These are phyloP conservation scores for Microtus pennsylvanicus DNA, from an alignment of 2,113 vertebrate species.

Conservation along the genomic window DNA sequence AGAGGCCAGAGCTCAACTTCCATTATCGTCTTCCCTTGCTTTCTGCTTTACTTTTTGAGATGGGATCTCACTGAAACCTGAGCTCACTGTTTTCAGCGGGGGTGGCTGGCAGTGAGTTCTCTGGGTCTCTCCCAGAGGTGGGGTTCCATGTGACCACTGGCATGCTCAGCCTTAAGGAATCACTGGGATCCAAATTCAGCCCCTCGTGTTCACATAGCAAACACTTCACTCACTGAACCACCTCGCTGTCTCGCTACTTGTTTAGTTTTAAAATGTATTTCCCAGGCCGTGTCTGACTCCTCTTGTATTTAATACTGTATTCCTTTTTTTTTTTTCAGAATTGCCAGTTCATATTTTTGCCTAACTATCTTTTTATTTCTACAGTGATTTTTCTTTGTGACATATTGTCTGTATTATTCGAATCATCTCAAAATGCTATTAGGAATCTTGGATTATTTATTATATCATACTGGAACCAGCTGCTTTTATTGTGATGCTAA, in stretches of 20 bases:
- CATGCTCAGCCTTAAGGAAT: background rate
- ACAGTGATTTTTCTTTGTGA: background rate
- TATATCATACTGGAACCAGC: background rate
- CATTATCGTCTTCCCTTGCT: background rate
- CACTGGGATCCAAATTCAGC: too few species aligned
- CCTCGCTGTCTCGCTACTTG: background rate
- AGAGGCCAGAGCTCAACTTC: too few species aligned
- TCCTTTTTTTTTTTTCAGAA: background rate
- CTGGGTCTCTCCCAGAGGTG: background rate
- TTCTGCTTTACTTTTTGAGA: background rate
- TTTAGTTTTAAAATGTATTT: constrained; percentile 18
- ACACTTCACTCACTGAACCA: too few species aligned
- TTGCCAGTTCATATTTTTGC: background rate
- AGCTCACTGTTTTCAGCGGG: background rate
- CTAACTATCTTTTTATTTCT: constrained; percentile 25
- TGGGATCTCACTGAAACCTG: background rate
- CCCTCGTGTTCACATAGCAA: background rate
- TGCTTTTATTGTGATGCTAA: background rate
- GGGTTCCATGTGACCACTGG: background rate
- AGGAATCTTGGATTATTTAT: constrained; percentile 4
- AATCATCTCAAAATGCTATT: background rate
- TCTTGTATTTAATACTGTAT: background rate
- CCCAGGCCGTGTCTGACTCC: constrained; percentile 10
- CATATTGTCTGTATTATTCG: background rate
- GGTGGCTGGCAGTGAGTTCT: background rate